phyloP scores from a whole-genome alignment of 2,888 invertebrate species.

The Melinaea menophilus region DNA sequence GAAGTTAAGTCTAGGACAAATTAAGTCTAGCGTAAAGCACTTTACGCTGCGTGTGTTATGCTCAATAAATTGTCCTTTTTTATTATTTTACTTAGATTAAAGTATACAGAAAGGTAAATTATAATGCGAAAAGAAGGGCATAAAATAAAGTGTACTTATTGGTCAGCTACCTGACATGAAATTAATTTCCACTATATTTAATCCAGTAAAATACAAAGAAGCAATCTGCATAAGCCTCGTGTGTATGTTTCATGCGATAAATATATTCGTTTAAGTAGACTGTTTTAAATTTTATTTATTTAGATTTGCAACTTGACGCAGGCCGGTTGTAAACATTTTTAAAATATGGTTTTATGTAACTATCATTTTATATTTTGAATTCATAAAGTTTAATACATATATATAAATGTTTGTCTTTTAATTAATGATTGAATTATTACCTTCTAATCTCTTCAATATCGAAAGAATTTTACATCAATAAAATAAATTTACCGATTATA shows the following conservation, averaged over 20 bases:
- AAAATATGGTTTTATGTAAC: no score
- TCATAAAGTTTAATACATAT: no score
- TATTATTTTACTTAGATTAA: constrained; percentile 19
- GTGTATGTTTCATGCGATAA: constrained; percentile 74
- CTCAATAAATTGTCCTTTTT: not conserved
- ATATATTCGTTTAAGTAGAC: constrained; percentile 67
- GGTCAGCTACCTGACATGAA: constrained; percentile 71
- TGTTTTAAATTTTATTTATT: constrained; percentile 69
- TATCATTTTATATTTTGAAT: no score
- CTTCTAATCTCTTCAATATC: no score
- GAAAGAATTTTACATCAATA: no score
- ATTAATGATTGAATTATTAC: no score
- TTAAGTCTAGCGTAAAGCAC: not conserved
- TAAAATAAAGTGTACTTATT: constrained; percentile 59
- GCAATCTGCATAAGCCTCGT: constrained; percentile 76
- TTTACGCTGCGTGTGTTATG: constrained; percentile 1
- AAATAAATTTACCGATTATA: not conserved
- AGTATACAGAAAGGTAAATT: constrained; percentile 33
- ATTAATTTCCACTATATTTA: constrained; percentile 77
- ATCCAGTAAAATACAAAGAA: constrained; percentile 75
- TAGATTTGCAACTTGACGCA: constrained; percentile 39
- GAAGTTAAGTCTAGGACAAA: not conserved
- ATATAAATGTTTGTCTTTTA: no score
- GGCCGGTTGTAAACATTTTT: no score
- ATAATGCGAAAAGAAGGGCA: constrained; percentile 55